Base-by-base conservation (phyloP, 1,140 invertebrate species). In the Leptinotarsa texana region DNA sequence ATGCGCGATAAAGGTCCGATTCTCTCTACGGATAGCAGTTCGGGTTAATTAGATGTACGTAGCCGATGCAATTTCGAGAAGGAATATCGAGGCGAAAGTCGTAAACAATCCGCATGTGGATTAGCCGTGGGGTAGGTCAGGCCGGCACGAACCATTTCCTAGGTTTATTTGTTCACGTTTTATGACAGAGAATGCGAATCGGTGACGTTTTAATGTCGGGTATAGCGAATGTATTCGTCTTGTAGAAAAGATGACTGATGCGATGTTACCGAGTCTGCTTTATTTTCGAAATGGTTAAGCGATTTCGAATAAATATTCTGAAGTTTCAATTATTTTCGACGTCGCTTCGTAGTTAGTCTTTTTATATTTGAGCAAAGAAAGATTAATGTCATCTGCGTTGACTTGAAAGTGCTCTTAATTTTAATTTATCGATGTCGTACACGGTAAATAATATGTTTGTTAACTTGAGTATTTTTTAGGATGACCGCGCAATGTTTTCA, bases 51-150 rank as follows among this genome's bases (percentile, higher is more conserved):
- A 68, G 66, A 42, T 13, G 24, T 68, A 42, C 42, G 33, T 42
- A 27, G 13, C 24, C 42, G 66, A 24, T 42, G 42, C 18, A 68
- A 68, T 42, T 68, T 42, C 66, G 42, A 42, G 15, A 15, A 47
- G 33, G 33, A 42, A 21, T 42, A 22, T n/a, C 18, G 15, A 66
- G 15, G 61, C 61, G n/a, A 17, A 66, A 66, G 66, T 68, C 66
- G 27, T 68, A 68, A 68, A 68, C 66, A 66, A 66, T 66, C 63
- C 21, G 15, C 63, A 66, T 66, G 63, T 24, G 11, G 24, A n/a
- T 33, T 68, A n/a, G 66, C 66, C 33, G 27, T 68, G 24, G 66
- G 66, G 66, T 68, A 68, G 66, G 66, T 68, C 66, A 68, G 42
- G n/a, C n/a, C n/a, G 42, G 42, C 66, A 57, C 51, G 51, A 57